phyloP scores from a whole-genome alignment of 2,797 vertebrate genomes.

The Sebastes flavidus region DNA sequence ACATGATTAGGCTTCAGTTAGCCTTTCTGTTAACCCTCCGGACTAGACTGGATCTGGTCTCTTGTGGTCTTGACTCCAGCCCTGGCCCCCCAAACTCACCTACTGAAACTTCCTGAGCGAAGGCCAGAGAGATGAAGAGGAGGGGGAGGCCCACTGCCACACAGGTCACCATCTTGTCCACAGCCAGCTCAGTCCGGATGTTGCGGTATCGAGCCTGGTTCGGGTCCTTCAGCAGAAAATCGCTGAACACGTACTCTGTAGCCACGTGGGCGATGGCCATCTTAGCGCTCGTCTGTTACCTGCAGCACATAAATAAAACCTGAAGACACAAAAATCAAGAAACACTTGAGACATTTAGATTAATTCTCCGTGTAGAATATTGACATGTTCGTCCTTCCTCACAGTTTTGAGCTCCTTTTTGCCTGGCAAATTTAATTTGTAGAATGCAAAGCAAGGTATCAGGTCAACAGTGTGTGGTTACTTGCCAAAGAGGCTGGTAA shows the following conservation, averaged over 20 bases:
- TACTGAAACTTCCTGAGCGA: constrained; percentile 92
- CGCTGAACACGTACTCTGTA: constrained; percentile 94
- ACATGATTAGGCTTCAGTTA: not conserved
- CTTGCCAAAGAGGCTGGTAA: not conserved
- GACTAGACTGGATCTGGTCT: not conserved
- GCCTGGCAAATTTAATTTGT: not conserved
- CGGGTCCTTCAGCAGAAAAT: constrained; percentile 93
- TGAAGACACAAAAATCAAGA: not conserved
- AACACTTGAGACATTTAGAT: not conserved
- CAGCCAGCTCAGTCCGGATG: constrained; percentile 89
- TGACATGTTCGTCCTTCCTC: not conserved
- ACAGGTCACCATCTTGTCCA: constrained; percentile 94
- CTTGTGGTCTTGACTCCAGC: not conserved
- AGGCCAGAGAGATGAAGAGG: constrained; percentile 94
- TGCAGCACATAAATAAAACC: not conserved
- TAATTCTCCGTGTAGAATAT: no score
- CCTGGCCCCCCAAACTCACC: constrained; percentile 62
- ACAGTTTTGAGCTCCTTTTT: not conserved
- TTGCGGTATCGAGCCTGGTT: constrained; percentile 85
- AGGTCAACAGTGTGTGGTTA: not conserved
- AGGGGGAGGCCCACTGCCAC: constrained; percentile 92
- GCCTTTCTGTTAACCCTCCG: not conserved
- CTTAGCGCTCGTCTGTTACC: constrained; percentile 5
- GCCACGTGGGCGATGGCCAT: constrained; percentile 96
- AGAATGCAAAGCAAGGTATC: not conserved